These are phyloP conservation scores for Andrena fulva DNA, from an alignment of 2,888 invertebrate genomes.

Conservation along the genomic window DNA sequence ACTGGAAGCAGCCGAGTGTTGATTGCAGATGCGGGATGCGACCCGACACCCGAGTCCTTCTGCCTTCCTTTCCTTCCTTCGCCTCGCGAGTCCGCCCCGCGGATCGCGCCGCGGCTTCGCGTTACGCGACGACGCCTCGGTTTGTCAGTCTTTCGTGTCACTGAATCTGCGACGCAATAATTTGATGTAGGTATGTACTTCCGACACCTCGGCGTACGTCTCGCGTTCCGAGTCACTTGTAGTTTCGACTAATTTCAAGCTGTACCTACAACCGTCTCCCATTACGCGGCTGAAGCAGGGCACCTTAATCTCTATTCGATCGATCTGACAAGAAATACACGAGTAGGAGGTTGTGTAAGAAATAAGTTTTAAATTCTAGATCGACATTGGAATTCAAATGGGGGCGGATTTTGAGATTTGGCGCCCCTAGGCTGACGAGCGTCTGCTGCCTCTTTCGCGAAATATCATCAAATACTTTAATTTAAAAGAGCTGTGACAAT, in stretches of 20 bases:
- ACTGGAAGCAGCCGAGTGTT: conserved; percentile 72
- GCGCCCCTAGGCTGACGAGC: too few relatives aligned
- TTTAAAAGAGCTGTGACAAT: too few relatives aligned
- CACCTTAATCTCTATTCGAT: background rate
- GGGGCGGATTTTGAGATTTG: too few relatives aligned
- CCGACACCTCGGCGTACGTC: background rate
- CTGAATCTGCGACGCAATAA: conserved; percentile 39
- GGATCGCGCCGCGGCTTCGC: conserved; percentile 45
- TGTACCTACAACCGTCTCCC: background rate
- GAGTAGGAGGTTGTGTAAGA: too few relatives aligned
- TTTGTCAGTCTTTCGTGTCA: conserved; percentile 43
- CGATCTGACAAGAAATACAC: background rate
- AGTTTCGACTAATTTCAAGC: background rate
- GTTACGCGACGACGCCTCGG: conserved; percentile 39
- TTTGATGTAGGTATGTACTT: background rate
- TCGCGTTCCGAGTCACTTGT: background rate
- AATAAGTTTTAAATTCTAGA: too few relatives aligned
- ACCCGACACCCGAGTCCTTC: conserved; percentile 75
- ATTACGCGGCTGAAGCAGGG: background rate
- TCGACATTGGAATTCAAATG: too few relatives aligned
- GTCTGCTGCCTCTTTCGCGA: too few relatives aligned
- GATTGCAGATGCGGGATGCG: conserved; percentile 78
- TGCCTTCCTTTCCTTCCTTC: conserved; percentile 66
- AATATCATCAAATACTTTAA: too few relatives aligned
- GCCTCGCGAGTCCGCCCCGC: conserved; percentile 48